phyloP scores from a whole-genome alignment of 2,113 vertebrate genomes.

The Verasper variegatus region DNA sequence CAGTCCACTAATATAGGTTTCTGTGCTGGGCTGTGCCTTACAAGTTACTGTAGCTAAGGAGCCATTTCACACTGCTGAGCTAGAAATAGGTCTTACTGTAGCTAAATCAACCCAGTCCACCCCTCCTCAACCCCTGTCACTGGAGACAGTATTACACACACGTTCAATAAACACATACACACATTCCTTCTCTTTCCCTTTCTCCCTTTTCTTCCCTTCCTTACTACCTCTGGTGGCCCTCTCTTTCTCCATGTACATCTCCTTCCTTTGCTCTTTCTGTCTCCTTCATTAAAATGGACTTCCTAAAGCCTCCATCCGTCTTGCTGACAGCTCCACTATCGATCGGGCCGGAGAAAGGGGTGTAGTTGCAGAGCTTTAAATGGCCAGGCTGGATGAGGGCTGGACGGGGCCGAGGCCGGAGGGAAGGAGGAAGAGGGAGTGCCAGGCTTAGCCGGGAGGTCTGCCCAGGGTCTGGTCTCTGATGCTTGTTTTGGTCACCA shows the following conservation, averaged over 20 bases:
- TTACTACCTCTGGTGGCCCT: slow-evolving; percentile 49
- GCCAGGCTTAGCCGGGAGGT: slow-evolving; percentile 54
- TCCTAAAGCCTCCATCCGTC: slow-evolving; percentile 84
- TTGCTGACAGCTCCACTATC: slow-evolving; percentile 82
- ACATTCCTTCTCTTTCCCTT: slow-evolving; percentile 19
- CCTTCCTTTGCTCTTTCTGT: slow-evolving; percentile 69
- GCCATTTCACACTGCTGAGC: slow-evolving; percentile 68
- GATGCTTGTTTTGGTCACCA: slow-evolving; percentile 34
- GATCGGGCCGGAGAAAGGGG: slow-evolving; percentile 73
- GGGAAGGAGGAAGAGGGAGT: slow-evolving; percentile 41
- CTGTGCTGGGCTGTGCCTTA: slow-evolving; percentile 64
- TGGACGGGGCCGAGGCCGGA: slow-evolving; percentile 46
- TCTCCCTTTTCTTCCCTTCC: slow-evolving; percentile 35
- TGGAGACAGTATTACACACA: slow-evolving; percentile 53
- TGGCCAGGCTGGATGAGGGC: slow-evolving; percentile 60
- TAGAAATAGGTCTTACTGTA: slow-evolving; percentile 69
- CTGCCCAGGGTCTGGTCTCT: slow-evolving; percentile 38
- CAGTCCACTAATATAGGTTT: slow-evolving; percentile 72
- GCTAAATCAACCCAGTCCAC: slow-evolving; percentile 65
- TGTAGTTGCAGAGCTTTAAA: slow-evolving; percentile 79
- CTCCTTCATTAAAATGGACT: slow-evolving; percentile 86
- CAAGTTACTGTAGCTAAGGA: slow-evolving; percentile 69
- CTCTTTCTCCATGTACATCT: slow-evolving; percentile 60
- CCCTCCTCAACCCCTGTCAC: slow-evolving; percentile 51
- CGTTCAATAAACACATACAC: slow-evolving; percentile 59